Evolutionary conservation across 2,888 invertebrate genomes (phyloP).

Genomic region (Plebejus melissa): DNA sequence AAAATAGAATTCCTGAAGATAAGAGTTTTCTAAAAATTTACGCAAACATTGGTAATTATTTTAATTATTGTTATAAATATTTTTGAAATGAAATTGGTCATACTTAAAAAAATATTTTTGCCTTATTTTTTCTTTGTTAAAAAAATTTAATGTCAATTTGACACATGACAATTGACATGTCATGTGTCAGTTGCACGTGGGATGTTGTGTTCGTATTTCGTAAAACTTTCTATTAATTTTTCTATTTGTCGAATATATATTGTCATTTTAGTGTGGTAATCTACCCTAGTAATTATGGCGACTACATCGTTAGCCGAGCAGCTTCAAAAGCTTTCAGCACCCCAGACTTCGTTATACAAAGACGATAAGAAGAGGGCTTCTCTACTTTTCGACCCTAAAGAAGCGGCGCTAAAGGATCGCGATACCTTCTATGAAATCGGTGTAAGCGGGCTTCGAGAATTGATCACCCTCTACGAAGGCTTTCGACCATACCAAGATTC

Average conservation of each 20-base stretch:
- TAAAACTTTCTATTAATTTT: not conserved
- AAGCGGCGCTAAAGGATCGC: slow-evolving; percentile 91
- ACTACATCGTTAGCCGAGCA: slow-evolving; percentile 89
- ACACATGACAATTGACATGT: too few species aligned
- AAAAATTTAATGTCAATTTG: too few species aligned
- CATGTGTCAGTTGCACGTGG: not conserved
- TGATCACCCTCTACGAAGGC: slow-evolving; percentile 84
- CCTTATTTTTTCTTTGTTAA: too few species aligned
- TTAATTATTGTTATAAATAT: too few species aligned
- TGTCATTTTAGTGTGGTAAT: not conserved
- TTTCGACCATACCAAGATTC: slow-evolving; percentile 87
- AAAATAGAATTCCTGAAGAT: not conserved
- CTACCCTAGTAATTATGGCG: slow-evolving; percentile 48
- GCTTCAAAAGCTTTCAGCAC: slow-evolving; percentile 84
- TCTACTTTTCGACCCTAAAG: slow-evolving; percentile 92
- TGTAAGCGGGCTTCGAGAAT: slow-evolving; percentile 89
- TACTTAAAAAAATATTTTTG: too few species aligned
- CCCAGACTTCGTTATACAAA: slow-evolving; percentile 84
- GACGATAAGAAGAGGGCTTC: slow-evolving; percentile 87
- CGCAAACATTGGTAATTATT: not conserved
- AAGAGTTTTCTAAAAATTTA: not conserved
- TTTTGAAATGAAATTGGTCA: too few species aligned
- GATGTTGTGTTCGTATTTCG: not conserved
- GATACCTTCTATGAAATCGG: slow-evolving; percentile 94
- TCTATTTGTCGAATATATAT: not conserved